These are phyloP conservation scores for Andricus curvator DNA, from an alignment of 2,888 invertebrate species.

Conservation along the genomic window DNA sequence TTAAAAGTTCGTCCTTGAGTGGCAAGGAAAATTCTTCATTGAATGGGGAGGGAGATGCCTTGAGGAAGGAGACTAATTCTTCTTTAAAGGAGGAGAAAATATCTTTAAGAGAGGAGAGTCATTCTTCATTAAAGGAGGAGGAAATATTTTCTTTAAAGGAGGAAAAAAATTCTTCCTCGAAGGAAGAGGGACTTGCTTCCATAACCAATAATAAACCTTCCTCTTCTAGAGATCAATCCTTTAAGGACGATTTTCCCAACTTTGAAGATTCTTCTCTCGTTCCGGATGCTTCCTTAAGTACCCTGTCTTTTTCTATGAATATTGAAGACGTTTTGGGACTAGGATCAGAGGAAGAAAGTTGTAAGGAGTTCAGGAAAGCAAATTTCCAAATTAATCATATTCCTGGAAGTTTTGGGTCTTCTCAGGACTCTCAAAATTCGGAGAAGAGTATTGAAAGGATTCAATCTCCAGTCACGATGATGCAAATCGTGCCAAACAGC, in stretches of 20 bases:
- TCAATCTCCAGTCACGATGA: conserved; percentile 62
- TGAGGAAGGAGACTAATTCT: background rate
- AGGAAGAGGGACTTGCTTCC: background rate
- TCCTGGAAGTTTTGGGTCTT: conserved; percentile 8
- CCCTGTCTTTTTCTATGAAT: conserved; percentile 56
- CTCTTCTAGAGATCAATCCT: background rate
- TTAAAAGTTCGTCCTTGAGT: too few species aligned
- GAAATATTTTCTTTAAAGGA: background rate
- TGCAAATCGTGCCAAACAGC: conserved; percentile 58
- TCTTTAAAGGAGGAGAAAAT: background rate
- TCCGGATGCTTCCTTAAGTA: conserved; percentile 50
- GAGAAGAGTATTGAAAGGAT: conserved; percentile 55
- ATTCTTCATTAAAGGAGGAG: background rate
- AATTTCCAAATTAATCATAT: background rate
- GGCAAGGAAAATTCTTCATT: background rate
- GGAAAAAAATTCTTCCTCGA: background rate
- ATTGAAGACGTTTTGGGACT: conserved; percentile 58
- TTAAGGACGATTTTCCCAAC: conserved; percentile 29
- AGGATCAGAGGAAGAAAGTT: conserved; percentile 52
- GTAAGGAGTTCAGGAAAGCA: conserved; percentile 7
- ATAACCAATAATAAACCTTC: background rate
- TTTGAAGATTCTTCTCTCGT: conserved; percentile 38
- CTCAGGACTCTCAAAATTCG: conserved; percentile 53
- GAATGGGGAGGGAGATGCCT: background rate
- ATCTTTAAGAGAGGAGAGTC: background rate